phyloP scores from a whole-genome alignment of 37 sponge, comb jelly and placozoan genomes.

The Mnemiopsis leidyi region DNA sequence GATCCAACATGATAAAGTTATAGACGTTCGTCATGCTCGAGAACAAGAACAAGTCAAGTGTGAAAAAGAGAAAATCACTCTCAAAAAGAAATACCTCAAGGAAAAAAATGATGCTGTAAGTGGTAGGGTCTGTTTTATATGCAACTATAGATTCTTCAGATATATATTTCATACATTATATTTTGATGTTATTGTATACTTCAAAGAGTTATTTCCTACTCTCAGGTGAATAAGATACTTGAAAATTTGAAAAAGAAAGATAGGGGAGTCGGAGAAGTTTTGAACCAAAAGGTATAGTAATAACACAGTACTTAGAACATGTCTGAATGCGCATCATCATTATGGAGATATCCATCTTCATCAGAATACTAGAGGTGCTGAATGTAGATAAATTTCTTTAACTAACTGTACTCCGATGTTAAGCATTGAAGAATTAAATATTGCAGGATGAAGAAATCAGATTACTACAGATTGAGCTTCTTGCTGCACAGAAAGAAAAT shows the following conservation, averaged over 20 bases:
- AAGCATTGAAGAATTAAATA: neutral
- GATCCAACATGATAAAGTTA: slow-evolving; percentile 37
- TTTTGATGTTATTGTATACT: too few relatives aligned
- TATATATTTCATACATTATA: too few relatives aligned
- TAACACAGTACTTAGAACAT: too few relatives aligned
- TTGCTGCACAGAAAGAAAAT: neutral
- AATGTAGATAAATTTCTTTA: neutral
- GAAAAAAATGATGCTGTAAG: slow-evolving; percentile 59
- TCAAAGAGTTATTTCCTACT: too few relatives aligned
- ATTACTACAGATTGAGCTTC: neutral
- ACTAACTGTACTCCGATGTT: too few relatives aligned
- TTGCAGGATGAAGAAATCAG: slow-evolving; percentile 40
- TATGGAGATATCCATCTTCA: too few relatives aligned
- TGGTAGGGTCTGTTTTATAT: too few relatives aligned
- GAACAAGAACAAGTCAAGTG: slow-evolving; percentile 12
- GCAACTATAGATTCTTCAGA: too few relatives aligned
- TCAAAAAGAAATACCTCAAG: slow-evolving; percentile 24
- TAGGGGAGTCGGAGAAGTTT: neutral
- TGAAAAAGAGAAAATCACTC: slow-evolving; percentile 9
- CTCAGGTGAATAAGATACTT: slow-evolving; percentile 24
- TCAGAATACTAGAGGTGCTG: too few relatives aligned
- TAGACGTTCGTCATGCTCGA: neutral
- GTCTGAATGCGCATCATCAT: too few relatives aligned
- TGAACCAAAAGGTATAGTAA: slow-evolving; percentile 26
- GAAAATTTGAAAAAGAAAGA: slow-evolving; percentile 52